Base-by-base conservation (phyloP, 2,888 invertebrate genomes). In the Folsomia manolachei region DNA sequence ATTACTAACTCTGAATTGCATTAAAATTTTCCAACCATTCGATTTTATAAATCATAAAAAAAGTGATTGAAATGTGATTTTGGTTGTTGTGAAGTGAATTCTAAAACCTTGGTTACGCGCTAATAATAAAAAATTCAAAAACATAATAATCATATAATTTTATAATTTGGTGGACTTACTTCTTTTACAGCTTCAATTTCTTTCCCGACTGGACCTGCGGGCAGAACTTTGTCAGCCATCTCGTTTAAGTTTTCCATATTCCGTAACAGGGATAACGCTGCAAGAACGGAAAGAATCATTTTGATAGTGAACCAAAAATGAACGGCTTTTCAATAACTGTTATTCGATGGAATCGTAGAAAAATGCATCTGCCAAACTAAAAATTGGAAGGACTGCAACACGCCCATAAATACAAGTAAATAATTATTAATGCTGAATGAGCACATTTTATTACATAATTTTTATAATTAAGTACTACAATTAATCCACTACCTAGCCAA, bases 181-280 rank as follows among this genome's bases (percentile, higher is more conserved):
- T 66, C 52, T 19, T n/a, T 39, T 4, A 66, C 66, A 19, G 66
- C 66, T 66, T 21, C 27, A 24, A 66, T 66, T 21, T 66, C 66
- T 66, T 66, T 66, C 18, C 66, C 66, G 21, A 66, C 66, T 14
- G 66, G 66, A 18, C 66, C 66, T n/a, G 66, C 66, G 18, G 39
- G 66, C n/a, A 66, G 51, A 7, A 7, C 27, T 14, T 39, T 39
- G 21, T 39, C 51, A 4, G 66, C 66, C 1, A 66, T n/a, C 21
- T 66, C 66, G 24, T 51, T 66, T 4, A 66, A 24, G 2, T 66
- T 27, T n/a, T 66, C 52, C 52, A 66, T 21, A 19, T 27, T 66
- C 19, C 66, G 27, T 2, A 66, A 9, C 19, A 66, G 52, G 11
- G 66, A 66, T 11, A 66, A 27, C 11, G 51, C 52, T 11, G 39